A percentile compares a stretch with the other conserved stretches of the same genome.
These are phyloP conservation scores for Drosophila suboccidentalis DNA, from an alignment of 2,888 invertebrate genomes.

Conservation along the genomic window DNA sequence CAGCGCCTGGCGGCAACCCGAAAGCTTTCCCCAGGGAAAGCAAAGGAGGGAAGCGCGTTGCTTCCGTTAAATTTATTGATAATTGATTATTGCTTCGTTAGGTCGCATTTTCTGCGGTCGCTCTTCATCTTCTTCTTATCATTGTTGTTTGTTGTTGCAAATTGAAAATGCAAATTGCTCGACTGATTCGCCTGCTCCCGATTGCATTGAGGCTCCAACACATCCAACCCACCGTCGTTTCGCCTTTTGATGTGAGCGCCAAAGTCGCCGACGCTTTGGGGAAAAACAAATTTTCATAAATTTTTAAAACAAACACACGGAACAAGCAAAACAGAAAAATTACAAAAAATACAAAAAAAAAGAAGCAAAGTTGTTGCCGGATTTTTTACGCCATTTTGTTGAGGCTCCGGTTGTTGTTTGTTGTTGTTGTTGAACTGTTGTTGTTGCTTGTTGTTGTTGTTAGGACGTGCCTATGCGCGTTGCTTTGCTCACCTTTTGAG, in stretches of 20 bases:
- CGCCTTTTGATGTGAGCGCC: constrained; percentile 49
- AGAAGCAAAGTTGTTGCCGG: constrained; percentile 34
- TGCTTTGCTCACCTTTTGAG: constrained; percentile 83
- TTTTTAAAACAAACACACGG: constrained; percentile 78
- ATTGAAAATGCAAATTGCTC: constrained; percentile 82
- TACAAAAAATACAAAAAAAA: constrained; percentile 12
- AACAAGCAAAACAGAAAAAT: constrained; percentile 21
- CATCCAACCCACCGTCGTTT: not conserved
- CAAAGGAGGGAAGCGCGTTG: not conserved
- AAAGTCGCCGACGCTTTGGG: constrained; percentile 56
- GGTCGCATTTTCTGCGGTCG: constrained; percentile 62
- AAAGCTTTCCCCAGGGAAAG: constrained; percentile 40
- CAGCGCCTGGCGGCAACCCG: constrained; percentile 40
- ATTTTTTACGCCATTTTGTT: constrained; percentile 74
- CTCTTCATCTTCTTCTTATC: constrained; percentile 25
- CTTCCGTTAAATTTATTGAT: constrained; percentile 78
- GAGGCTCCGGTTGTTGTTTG: constrained; percentile 22
- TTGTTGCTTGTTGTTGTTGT: constrained; percentile 44
- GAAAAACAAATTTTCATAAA: constrained; percentile 80
- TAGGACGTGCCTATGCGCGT: constrained; percentile 78
- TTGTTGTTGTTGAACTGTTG: constrained; percentile 27
- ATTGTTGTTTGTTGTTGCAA: constrained; percentile 73
- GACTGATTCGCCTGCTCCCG: constrained; percentile 59
- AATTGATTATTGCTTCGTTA: constrained; percentile 83
- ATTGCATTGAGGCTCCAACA: constrained; percentile 29